Evolutionary conservation across 2,888 invertebrate genomes (phyloP), one percentile per base, ranked within the genome.

Genomic region (Cataglyphis rosenhaueri): DNA sequence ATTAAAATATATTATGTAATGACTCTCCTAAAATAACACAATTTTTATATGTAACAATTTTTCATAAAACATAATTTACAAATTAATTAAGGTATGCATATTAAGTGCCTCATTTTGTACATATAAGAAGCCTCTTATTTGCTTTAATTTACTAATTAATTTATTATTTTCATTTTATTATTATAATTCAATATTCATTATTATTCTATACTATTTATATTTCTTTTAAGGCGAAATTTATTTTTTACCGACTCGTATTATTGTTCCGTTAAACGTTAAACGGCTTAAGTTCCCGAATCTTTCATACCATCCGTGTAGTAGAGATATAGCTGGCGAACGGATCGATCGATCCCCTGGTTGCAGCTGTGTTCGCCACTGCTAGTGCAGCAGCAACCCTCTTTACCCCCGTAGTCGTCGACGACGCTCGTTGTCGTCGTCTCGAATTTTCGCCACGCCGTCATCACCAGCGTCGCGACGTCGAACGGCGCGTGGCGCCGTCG

Each of bases 401-500:
- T 89, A 89, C 59, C 89, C 82, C 84, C 66, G 25, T 78, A 8
- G 35, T 59, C 32, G 44, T 48, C 25, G 32, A 21, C 41, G 35
- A n/a, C 12, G 32, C 29, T 15, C 10, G 48, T 35, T 21, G 74
- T 76, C 55, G 62, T 6, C 75, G 18, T 59, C 52, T 74, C 38
- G 29, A 66, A 83, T 75, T 75, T 83, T 44, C 84, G 41, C 68
- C 88, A 83, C 84, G 82, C 79, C 86, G 65, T 82, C 73, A 61
- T 84, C 85, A 76, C 35, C 21, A 21, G 82, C 75, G 89, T 84
- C 88, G 79, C 84, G 91, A 84, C 86, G 84, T 21, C 32, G 66
- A 41, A 75, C 70, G 90, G 82, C 88, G 82, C 82, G 91, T 91
- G 91, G 91, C 91, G 91, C 91, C 91, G 84, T 87, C 87, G 79